Base-by-base conservation (phyloP, 2,113 vertebrate species). In the Scomber japonicus region DNA sequence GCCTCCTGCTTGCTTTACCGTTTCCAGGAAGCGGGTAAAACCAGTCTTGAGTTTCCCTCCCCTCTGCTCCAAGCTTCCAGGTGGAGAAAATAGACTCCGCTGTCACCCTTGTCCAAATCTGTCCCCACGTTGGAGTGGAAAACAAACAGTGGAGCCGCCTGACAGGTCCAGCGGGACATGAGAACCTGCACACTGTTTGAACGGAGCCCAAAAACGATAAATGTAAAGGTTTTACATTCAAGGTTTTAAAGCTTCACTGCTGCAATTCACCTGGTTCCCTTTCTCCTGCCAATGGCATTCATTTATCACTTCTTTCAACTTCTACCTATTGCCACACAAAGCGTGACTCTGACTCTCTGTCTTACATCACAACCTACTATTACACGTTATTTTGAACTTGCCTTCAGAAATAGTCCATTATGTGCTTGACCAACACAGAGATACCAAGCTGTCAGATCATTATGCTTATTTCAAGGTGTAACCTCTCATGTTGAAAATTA, bases 11-110 rank as follows among this genome's bases (percentile, higher is more conserved):
- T 84, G 76, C 88, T 90, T 90, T 86, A 92, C 88, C 49, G 70
- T 79, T 93, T 94, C 94, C 92, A 91, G 90, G 93, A 94, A 94
- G 89, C 31, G 86, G 82, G 89, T 80, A 91, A 93, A 92, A 87
- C 81, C 83, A 84, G 91, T 91, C 88, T 95, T 93, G 91, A 91
- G 91, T 95, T 95, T 91, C 93, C 82, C 90, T 80, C 79, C 82
- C 72, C 74, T 89, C 78, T 69, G 68, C 78, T 84, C 81, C 79
- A 80, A 87, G 87, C 88, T 89, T 91, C 85, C 91, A 91, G 90
- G 92, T 93, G 92, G 88, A 92, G 90, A 95, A 94, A 94, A 93
- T 94, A 95, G 93, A 92, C 91, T 83, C 82, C 11, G 89, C 92
- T 83, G 89, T 88, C 86, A 50, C 88, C 85, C 90, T 86, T 82